Percentiles rank a stretch among this genome's conserved stretches.
Conservation (phyloP, 2,888 invertebrate genomes). For the Trisateles emortualis region DNA sequence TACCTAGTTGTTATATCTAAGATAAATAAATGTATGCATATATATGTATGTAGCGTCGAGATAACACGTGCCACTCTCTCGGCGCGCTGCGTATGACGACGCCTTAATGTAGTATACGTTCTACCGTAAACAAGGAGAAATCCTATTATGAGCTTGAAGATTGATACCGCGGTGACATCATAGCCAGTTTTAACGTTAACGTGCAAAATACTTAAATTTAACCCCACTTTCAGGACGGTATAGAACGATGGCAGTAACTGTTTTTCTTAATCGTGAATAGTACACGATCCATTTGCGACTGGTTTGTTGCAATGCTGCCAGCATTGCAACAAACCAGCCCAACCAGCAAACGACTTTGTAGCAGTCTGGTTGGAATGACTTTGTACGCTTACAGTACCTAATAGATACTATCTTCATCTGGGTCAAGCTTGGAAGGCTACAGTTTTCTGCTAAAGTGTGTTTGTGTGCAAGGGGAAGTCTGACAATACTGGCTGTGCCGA, state of each 20-base stretch:
- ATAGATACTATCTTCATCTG: constrained; percentile 23
- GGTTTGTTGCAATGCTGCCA: constrained; percentile 16
- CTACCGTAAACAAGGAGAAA: constrained; percentile 55
- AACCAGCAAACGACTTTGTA: neutral
- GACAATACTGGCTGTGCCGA: constrained; percentile 44
- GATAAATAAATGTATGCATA: constrained; percentile 47
- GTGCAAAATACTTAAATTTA: constrained; percentile 19
- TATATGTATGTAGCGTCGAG: constrained; percentile 45
- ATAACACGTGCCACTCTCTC: constrained; percentile 60
- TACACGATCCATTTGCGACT: constrained; percentile 17
- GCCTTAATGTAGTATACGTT: constrained; percentile 45
- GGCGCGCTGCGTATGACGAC: constrained; percentile 50
- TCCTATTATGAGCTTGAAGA: constrained; percentile 62
- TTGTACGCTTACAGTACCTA: constrained; percentile 16
- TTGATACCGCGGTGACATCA: constrained; percentile 55
- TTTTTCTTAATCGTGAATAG: constrained; percentile 12
- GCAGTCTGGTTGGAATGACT: constrained; percentile 6
- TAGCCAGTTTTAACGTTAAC: constrained; percentile 36
- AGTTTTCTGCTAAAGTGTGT: constrained; percentile 44
- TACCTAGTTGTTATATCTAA: constrained; percentile 40
- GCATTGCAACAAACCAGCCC: too few relatives aligned
- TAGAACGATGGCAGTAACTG: constrained; percentile 1
- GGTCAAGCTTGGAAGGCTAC: constrained; percentile 35
- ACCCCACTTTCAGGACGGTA: neutral
- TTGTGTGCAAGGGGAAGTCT: constrained; percentile 35